Percentiles rank a stretch among this genome's conserved stretches.
Conservation (phyloP, 2,113 vertebrate genomes). For the Chunga burmeisteri region DNA sequence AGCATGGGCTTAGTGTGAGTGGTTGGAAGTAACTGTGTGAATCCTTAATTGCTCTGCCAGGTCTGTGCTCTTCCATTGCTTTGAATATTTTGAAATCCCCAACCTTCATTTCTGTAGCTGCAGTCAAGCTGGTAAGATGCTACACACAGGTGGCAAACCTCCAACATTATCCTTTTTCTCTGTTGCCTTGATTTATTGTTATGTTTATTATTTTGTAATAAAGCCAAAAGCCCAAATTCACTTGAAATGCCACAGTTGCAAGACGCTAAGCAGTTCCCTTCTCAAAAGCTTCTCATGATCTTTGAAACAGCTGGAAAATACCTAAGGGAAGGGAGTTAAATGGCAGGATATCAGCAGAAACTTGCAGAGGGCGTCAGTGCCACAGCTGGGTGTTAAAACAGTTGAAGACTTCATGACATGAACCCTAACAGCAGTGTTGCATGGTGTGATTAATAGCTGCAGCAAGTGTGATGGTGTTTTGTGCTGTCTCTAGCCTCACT, state of each 20-base stretch:
- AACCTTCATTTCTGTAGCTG: not conserved
- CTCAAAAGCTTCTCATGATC: not conserved
- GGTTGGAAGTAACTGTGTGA: not conserved
- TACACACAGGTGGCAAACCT: not conserved
- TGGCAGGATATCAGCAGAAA: not conserved
- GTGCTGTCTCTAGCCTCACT: not conserved
- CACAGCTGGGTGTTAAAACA: not conserved
- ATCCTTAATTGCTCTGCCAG: not conserved
- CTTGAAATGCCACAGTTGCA: not conserved
- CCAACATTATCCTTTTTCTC: not conserved
- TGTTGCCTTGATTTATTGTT: conserved; percentile 1
- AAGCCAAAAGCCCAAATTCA: not conserved
- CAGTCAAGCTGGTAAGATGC: not conserved
- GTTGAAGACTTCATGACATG: not conserved
- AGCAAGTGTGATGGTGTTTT: not conserved
- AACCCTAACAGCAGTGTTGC: not conserved
- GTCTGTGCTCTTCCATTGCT: not conserved
- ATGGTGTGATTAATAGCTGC: not conserved
- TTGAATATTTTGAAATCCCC: not conserved
- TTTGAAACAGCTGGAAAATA: not conserved
- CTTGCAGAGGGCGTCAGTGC: not conserved
- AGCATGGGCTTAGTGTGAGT: not conserved
- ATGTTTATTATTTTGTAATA: not conserved
- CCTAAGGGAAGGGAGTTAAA: not conserved
- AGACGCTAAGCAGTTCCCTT: not conserved